phyloP scores from a whole-genome alignment of 1,140 invertebrate genomes.

The Listronotus bonariensis region DNA sequence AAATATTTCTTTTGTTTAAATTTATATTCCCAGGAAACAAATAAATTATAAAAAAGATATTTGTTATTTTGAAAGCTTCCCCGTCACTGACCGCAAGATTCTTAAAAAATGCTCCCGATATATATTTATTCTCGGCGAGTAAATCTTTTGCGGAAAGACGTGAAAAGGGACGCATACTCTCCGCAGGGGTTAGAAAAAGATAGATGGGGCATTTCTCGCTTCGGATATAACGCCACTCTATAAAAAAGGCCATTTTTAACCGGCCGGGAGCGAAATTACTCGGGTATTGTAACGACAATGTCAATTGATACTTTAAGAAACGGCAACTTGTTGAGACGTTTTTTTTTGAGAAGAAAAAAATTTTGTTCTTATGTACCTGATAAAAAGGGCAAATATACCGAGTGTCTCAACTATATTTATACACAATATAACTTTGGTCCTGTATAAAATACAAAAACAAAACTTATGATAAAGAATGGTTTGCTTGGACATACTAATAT shows the following conservation, averaged over 20 bases:
- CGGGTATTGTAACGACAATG: constrained; percentile 3
- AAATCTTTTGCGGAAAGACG: constrained; percentile 30
- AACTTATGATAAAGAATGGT: too few relatives aligned
- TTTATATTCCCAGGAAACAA: too few relatives aligned
- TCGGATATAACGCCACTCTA: constrained; percentile 16
- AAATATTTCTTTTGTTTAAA: too few relatives aligned
- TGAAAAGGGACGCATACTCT: constrained; percentile 22
- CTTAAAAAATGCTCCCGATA: constrained; percentile 15
- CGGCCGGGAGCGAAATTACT: constrained; percentile 6
- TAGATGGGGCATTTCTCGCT: constrained; percentile 18
- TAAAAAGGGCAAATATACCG: too few relatives aligned
- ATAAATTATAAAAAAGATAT: too few relatives aligned
- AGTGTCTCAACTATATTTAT: too few relatives aligned
- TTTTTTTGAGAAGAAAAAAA: too few relatives aligned
- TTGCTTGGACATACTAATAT: too few relatives aligned
- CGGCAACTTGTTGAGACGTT: constrained; percentile 8
- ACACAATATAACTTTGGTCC: too few relatives aligned
- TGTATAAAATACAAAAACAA: constrained; percentile 2
- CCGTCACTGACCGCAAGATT: neutral
- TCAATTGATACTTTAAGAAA: constrained; percentile 14
- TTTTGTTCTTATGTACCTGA: too few relatives aligned
- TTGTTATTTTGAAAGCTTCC: too few relatives aligned
- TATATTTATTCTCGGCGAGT: constrained; percentile 26
- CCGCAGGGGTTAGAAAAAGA: constrained; percentile 31
- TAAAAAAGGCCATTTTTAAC: constrained; percentile 15